Evolutionary conservation across 2,888 invertebrate genomes (phyloP).

Genomic region (Nephrotoma guestfalica): DNA sequence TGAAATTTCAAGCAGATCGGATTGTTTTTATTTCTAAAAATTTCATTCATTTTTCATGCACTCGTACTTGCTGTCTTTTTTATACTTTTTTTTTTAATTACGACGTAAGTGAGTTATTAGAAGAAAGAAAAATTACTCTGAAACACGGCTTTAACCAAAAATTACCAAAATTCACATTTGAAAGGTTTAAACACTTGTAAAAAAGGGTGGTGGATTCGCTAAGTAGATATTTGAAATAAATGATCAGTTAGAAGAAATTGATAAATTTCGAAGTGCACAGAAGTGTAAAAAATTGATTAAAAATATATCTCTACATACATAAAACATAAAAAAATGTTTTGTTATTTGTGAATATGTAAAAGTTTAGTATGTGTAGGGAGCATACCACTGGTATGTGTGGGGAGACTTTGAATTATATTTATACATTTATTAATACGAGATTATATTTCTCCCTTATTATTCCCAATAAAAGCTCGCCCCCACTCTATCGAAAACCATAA

Average conservation of each 20-base stretch:
- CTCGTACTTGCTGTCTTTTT: too few relatives aligned
- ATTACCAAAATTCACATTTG: background rate
- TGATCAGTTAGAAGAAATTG: background rate
- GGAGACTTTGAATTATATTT: background rate
- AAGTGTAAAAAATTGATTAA: background rate
- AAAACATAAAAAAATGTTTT: background rate
- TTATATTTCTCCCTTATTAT: background rate
- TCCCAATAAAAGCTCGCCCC: background rate
- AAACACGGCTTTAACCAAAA: too few relatives aligned
- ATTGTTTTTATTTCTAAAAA: too few relatives aligned
- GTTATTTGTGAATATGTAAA: background rate
- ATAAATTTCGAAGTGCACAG: background rate
- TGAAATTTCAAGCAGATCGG: too few relatives aligned
- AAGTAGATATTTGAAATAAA: background rate
- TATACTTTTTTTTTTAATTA: too few relatives aligned
- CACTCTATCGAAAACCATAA: background rate
- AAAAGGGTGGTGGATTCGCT: background rate
- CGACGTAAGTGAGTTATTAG: too few relatives aligned
- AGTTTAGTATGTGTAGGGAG: background rate
- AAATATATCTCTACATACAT: background rate
- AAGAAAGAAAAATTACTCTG: too few relatives aligned
- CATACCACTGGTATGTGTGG: background rate
- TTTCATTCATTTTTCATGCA: too few relatives aligned
- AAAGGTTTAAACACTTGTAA: background rate
- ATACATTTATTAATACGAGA: background rate